Percentiles rank a stretch among this genome's conserved stretches.
Evolutionary conservation across 2,797 vertebrate species (phyloP).

Genomic region (Pogoniulus pusillus): DNA sequence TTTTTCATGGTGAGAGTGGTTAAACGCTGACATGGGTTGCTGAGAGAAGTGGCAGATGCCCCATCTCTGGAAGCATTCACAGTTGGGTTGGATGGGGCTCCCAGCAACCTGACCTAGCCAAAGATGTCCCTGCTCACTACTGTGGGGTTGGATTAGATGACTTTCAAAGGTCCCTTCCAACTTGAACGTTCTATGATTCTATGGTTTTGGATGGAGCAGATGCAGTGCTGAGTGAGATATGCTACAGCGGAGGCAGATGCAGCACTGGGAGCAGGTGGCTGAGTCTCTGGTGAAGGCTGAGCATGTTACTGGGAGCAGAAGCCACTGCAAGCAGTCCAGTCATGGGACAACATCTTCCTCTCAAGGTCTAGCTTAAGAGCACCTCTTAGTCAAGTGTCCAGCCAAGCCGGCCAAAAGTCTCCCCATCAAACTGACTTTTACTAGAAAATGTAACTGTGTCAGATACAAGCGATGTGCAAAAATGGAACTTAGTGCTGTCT

Average conservation of each 20-base stretch:
- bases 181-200: background rate
- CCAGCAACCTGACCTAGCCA: background rate
- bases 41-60: background rate
- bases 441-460: background rate
- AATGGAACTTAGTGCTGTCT: background rate
- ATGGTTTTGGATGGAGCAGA: background rate
- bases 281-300: background rate
- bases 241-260: background rate
- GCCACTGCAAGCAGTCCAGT: accelerated
- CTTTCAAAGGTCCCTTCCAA: background rate
- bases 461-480: background rate
- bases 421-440: background rate
- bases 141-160: no score
- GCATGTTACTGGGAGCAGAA: background rate
- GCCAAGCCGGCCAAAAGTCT: background rate
- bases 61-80: background rate
- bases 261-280: background rate
- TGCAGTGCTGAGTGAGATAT: background rate
- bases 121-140: background rate
- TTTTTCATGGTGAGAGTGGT: background rate
- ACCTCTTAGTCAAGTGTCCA: accelerated
- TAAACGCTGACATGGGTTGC: background rate
- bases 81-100: background rate
- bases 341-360: background rate
- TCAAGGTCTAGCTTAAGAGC: background rate